These are phyloP conservation scores for Lasaia peninsularis DNA, from an alignment of 1,140 invertebrate genomes.

Conservation along the genomic window DNA sequence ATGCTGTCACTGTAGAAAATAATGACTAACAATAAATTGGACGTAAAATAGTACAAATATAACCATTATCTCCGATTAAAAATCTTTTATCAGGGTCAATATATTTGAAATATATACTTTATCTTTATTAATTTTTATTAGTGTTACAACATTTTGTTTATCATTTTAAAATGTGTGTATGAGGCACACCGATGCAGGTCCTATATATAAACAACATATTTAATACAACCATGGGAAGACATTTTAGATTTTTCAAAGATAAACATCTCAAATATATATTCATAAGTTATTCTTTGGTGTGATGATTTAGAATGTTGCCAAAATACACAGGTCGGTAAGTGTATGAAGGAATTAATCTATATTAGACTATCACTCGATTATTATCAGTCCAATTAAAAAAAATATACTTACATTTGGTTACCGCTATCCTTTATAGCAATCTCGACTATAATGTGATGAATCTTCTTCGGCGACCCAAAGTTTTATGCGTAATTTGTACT, in stretches of 20 bases:
- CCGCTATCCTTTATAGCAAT: conserved; percentile 24
- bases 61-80: too few relatives aligned
- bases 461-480: conserved; percentile 25
- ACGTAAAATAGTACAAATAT: too few relatives aligned
- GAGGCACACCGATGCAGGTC: conserved; percentile 5
- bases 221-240: conserved; percentile 35
- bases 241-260: background rate
- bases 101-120: too few relatives aligned
- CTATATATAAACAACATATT: conserved; percentile 19
- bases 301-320: conserved; percentile 37
- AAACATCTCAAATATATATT: conserved; percentile 17
- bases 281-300: conserved; percentile 51
- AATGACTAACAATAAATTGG: too few relatives aligned
- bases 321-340: conserved; percentile 35
- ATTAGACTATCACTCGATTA: conserved; percentile 36
- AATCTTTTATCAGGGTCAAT: too few relatives aligned
- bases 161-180: too few relatives aligned
- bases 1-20: too few relatives aligned
- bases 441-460: conserved; percentile 15
- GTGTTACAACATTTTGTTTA: too few relatives aligned
- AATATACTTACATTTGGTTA: conserved; percentile 29
- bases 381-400: conserved; percentile 43
- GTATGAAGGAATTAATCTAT: conserved; percentile 29
- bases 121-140: too few relatives aligned
- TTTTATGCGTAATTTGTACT: conserved; percentile 32